A percentile compares a stretch with the other conserved stretches of the same genome.
Evolutionary conservation across 2,113 vertebrate species (phyloP).

Genomic region (Trematomus loennbergii): DNA sequence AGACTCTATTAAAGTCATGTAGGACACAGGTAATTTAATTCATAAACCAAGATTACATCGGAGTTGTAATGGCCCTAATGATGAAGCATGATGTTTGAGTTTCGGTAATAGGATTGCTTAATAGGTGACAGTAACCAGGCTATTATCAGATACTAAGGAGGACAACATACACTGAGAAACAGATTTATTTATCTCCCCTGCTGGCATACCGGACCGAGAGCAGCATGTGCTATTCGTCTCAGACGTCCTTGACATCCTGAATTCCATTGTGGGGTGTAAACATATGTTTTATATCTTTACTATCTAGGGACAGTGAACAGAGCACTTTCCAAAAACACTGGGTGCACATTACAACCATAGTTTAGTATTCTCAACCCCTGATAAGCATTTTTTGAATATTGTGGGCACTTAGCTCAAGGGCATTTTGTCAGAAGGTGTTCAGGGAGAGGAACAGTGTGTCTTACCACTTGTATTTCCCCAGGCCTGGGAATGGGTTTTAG

Average conservation of each 20-base stretch:
- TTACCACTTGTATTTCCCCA: constrained; percentile 15
- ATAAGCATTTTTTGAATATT: constrained; percentile 21
- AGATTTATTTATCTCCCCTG: constrained; percentile 17
- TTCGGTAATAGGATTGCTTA: constrained; percentile 71
- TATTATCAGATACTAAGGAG: constrained; percentile 52
- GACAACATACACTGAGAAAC: constrained; percentile 35
- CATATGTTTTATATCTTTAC: not conserved
- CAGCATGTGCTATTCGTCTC: not conserved
- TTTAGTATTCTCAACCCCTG: not conserved
- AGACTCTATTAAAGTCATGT: constrained; percentile 79
- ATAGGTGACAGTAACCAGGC: constrained; percentile 64
- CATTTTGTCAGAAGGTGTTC: constrained; percentile 15
- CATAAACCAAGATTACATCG: constrained; percentile 77
- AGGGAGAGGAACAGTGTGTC: not conserved
- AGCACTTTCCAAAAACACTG: not conserved
- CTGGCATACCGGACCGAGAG: not conserved
- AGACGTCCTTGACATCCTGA: constrained; percentile 1
- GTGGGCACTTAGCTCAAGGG: constrained; percentile 10
- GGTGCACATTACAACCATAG: not conserved
- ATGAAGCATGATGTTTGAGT: constrained; percentile 79
- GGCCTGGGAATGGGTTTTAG: not conserved
- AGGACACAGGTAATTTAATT: constrained; percentile 81
- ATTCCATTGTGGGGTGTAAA: not conserved
- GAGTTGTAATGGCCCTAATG: constrained; percentile 73
- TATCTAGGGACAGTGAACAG: not conserved